Evolutionary conservation across 1,140 invertebrate genomes (phyloP).

Genomic region (Latrodectus geometricus): DNA sequence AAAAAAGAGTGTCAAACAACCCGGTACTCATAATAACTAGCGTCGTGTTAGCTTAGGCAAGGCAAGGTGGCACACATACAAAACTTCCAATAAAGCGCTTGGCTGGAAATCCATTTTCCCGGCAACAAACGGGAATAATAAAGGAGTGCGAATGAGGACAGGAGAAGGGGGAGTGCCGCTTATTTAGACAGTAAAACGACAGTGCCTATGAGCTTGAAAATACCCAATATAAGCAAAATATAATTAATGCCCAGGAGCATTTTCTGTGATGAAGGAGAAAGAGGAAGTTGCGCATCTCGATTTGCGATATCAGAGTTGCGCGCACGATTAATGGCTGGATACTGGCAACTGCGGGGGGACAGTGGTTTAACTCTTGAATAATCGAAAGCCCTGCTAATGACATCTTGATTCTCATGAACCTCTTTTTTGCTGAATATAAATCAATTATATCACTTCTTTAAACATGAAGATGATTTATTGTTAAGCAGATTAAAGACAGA

Average conservation of each 20-base stretch:
- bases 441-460: no score
- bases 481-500: no score
- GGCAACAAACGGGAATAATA: not conserved
- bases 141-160: not conserved
- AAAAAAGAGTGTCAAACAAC: no score
- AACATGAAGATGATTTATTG: no score
- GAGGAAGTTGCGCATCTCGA: not conserved
- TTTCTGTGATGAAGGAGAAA: constrained; percentile 16
- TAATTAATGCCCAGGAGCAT: constrained; percentile 27
- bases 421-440: no score
- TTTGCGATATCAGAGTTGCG: constrained; percentile 25
- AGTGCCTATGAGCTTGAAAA: constrained; percentile 12
- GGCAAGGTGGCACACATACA: not conserved
- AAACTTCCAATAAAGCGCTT: constrained; percentile 2
- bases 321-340: constrained; percentile 6
- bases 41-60: not conserved
- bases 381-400: no score
- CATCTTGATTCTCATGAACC: no score
- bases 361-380: no score
- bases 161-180: not conserved
- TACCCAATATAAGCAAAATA: constrained; percentile 41
- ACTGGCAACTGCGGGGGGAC: not conserved
- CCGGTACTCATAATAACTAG: not conserved
- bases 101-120: constrained; percentile 23
- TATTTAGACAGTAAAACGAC: constrained; percentile 31